A percentile compares a stretch with the other conserved stretches of the same genome.
Evolutionary conservation across 2,888 invertebrate genomes (phyloP).

Genomic region (Xestia ashworthii): DNA sequence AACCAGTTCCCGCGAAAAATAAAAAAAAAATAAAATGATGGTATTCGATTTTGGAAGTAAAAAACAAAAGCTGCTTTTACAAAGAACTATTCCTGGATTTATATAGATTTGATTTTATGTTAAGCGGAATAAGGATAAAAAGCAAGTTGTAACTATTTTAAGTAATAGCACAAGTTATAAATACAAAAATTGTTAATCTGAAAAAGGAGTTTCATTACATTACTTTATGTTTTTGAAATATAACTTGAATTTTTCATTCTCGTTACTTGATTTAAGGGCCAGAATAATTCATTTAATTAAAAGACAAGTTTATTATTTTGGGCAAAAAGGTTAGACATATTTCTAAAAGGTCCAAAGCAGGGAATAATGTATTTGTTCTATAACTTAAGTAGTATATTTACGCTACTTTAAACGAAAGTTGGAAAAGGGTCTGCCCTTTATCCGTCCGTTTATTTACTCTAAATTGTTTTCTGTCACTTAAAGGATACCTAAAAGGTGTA

Average conservation of each 20-base stretch:
- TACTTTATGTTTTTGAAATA: background rate
- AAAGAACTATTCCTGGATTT: too few relatives aligned
- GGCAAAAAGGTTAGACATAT: slow-evolving; percentile 2
- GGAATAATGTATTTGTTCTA: slow-evolving; percentile 6
- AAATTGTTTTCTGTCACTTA: slow-evolving; percentile 40
- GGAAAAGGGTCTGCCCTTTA: slow-evolving; percentile 33
- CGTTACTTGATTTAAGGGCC: background rate
- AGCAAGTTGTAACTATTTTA: too few relatives aligned
- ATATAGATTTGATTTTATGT: too few relatives aligned
- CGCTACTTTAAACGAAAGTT: slow-evolving; percentile 8
- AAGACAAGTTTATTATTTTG: background rate
- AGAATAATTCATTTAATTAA: background rate
- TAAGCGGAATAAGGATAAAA: too few relatives aligned
- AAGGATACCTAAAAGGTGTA: background rate
- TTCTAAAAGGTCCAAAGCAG: background rate
- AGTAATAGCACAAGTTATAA: too few relatives aligned
- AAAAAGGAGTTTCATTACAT: too few relatives aligned
- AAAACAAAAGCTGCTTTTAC: too few relatives aligned
- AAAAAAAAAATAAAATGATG: too few relatives aligned
- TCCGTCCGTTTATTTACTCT: slow-evolving; percentile 12
- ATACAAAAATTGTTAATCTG: too few relatives aligned
- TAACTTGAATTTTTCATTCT: background rate
- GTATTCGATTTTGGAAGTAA: too few relatives aligned
- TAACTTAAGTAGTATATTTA: slow-evolving; percentile 12
- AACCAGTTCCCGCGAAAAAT: too few relatives aligned